Percentiles rank a stretch among this genome's conserved stretches.
Evolutionary conservation across 2,797 vertebrate genomes (phyloP).

Genomic region (Tolypeutes matacus): DNA sequence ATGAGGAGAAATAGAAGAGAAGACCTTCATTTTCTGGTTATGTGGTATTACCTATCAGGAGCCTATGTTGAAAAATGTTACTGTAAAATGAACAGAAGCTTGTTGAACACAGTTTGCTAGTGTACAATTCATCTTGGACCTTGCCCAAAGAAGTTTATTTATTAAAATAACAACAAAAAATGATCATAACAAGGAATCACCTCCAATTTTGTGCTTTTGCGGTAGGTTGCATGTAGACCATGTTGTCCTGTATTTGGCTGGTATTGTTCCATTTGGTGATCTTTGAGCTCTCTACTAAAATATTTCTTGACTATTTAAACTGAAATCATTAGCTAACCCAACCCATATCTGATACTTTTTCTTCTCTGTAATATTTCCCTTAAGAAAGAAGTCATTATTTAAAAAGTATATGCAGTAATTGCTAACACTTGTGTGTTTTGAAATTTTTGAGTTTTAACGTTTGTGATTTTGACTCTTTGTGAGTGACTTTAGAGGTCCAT

Average conservation of each 20-base stretch:
- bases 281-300: background rate
- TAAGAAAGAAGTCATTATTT: constrained; percentile 37
- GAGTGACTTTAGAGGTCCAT: background rate
- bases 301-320: constrained; percentile 21
- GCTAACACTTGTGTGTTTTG: constrained; percentile 27
- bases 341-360: constrained; percentile 10
- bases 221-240: background rate
- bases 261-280: background rate
- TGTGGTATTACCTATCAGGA: constrained; percentile 24
- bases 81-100: constrained; percentile 50
- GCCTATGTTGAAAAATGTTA: constrained; percentile 53
- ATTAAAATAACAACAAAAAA: constrained; percentile 61
- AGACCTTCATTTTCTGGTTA: constrained; percentile 41
- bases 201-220: background rate
- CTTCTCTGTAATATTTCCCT: constrained; percentile 23
- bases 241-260: background rate
- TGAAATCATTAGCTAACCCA: background rate
- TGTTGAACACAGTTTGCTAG: constrained; percentile 44
- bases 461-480: background rate
- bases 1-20: constrained; percentile 82
- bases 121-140: constrained; percentile 9
- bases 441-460: background rate
- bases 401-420: background rate
- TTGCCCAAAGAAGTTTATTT: constrained; percentile 53
- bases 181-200: background rate